Percentiles rank a stretch among this genome's conserved stretches.
These are phyloP conservation scores for Thomomys bottae DNA, from an alignment of 2,113 vertebrate genomes.

Conservation along the genomic window DNA sequence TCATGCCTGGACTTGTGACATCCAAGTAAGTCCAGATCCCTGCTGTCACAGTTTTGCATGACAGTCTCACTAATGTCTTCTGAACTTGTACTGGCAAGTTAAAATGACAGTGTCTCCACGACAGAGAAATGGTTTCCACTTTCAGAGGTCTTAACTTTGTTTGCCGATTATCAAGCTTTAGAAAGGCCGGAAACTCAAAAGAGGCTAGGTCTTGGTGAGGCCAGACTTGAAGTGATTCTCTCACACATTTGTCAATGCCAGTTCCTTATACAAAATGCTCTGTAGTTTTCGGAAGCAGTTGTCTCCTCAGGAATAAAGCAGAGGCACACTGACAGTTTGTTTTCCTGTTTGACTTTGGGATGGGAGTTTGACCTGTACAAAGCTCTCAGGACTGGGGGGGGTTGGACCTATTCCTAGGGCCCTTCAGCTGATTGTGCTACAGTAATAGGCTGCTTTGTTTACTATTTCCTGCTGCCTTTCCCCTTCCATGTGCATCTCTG, in stretches of 20 bases:
- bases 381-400: not conserved
- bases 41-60: slow-evolving; percentile 35
- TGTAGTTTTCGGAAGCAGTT: slow-evolving; percentile 18
- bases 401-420: not conserved
- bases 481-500: not conserved
- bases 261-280: not conserved
- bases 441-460: not conserved
- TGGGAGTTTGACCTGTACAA: not conserved
- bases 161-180: not conserved
- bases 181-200: slow-evolving; percentile 8
- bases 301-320: not conserved
- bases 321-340: not conserved
- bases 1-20: not conserved
- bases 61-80: slow-evolving; percentile 32
- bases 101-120: not conserved
- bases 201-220: not conserved
- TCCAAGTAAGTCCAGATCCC: slow-evolving; percentile 7
- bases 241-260: not conserved
- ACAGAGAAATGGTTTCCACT: slow-evolving; percentile 38
- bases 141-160: not conserved
- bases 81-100: slow-evolving; percentile 52
- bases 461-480: not conserved
- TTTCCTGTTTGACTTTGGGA: not conserved
- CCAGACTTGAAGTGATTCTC: not conserved
- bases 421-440: not conserved